These are phyloP conservation scores for Himalopsyche kuldschensis DNA, from an alignment of 2,888 invertebrate genomes.

Conservation along the genomic window DNA sequence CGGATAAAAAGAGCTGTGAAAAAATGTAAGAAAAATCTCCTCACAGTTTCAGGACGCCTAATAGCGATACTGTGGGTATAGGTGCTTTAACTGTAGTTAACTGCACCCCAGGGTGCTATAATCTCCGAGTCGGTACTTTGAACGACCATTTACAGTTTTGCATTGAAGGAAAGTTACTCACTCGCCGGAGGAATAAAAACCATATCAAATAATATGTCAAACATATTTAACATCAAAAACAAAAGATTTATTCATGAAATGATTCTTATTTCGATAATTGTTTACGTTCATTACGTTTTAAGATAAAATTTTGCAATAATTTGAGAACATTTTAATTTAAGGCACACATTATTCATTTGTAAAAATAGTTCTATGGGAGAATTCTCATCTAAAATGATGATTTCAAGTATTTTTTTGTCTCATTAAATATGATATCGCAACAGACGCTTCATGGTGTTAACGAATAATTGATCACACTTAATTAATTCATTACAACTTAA, in stretches of 20 bases:
- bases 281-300: too few species aligned
- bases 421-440: too few species aligned
- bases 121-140: constrained; percentile 22
- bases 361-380: too few species aligned
- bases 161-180: constrained; percentile 8
- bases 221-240: not conserved
- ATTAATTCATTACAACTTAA: too few species aligned
- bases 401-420: too few species aligned
- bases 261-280: not conserved
- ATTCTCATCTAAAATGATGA: too few species aligned
- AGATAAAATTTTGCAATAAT: too few species aligned
- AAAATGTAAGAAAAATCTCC: constrained; percentile 17
- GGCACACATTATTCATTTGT: too few species aligned
- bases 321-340: too few species aligned
- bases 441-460: too few species aligned
- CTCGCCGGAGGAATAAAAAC: not conserved
- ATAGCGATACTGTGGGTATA: constrained; percentile 22
- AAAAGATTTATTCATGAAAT: not conserved
- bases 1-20: constrained; percentile 5
- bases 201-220: not conserved
- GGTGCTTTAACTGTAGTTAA: constrained; percentile 21
- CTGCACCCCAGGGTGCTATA: constrained; percentile 24
- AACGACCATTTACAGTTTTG: constrained; percentile 26
- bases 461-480: too few species aligned
- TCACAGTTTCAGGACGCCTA: constrained; percentile 15